Conservation (phyloP, 1,140 invertebrate species). For the Ooceraea biroi region DNA sequence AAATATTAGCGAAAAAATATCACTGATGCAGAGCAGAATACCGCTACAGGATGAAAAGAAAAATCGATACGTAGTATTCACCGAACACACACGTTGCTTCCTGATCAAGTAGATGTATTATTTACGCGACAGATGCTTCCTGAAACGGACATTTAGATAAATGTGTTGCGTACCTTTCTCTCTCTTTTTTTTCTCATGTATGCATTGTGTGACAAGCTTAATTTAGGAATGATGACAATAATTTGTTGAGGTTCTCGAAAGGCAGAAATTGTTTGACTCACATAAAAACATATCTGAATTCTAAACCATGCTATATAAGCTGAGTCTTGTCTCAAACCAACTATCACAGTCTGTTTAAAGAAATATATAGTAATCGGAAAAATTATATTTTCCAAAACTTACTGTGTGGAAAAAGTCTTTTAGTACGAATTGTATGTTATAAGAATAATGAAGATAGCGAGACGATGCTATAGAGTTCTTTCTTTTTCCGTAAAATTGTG, state of each 20-base stretch:
- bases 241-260: conserved; percentile 38
- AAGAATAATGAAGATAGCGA: background rate
- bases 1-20: too few relatives aligned
- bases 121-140: conserved; percentile 44
- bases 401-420: too few relatives aligned
- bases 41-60: background rate
- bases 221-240: conserved; percentile 44
- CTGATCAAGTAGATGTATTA: conserved; percentile 10
- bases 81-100: conserved; percentile 14
- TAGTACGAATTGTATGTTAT: too few relatives aligned
- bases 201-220: conserved; percentile 22
- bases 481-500: background rate
- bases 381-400: too few relatives aligned
- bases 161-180: conserved; percentile 1
- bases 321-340: background rate
- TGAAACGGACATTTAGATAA: conserved; percentile 22
- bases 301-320: background rate
- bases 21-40: background rate
- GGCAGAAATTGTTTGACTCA: background rate
- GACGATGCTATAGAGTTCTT: background rate
- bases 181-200: background rate
- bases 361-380: background rate
- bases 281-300: background rate
- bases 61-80: conserved; percentile 3
- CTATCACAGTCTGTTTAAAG: too few relatives aligned